Conservation (phyloP, 2,797 vertebrate species). For the Alfaro cultratus region DNA sequence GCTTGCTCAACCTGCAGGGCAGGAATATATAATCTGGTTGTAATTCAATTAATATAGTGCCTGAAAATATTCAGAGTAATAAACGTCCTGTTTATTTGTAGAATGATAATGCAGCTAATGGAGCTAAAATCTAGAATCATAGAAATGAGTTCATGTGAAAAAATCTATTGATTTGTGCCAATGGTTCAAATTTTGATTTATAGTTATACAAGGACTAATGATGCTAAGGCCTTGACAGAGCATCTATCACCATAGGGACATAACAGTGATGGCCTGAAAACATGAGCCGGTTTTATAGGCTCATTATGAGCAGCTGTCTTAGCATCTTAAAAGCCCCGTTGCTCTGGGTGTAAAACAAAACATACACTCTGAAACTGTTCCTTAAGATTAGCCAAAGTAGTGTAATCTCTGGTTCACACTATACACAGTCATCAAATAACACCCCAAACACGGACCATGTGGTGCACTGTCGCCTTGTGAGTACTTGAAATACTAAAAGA, state of each 20-base stretch:
- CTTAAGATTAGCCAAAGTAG: slow-evolving; percentile 16
- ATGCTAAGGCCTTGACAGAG: slow-evolving; percentile 53
- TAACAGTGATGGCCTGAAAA: slow-evolving; percentile 71
- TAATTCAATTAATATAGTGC: slow-evolving; percentile 69
- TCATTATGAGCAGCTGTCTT: slow-evolving; percentile 77
- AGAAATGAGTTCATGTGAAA: slow-evolving; percentile 51
- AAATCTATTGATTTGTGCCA: slow-evolving; percentile 65
- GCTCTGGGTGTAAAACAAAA: slow-evolving; percentile 70
- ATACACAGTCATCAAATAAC: slow-evolving; percentile 45
- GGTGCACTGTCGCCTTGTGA: slow-evolving; percentile 45
- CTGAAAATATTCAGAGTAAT: slow-evolving; percentile 55
- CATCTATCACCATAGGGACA: slow-evolving; percentile 75
- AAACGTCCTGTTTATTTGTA: slow-evolving; percentile 52
- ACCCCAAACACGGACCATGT: slow-evolving; percentile 42
- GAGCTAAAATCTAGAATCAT: slow-evolving; percentile 44
- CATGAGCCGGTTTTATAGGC: slow-evolving; percentile 73
- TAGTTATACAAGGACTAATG: slow-evolving; percentile 59
- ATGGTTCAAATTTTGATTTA: slow-evolving; percentile 66
- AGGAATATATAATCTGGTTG: slow-evolving; percentile 54
- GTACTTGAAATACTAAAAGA: slow-evolving; percentile 56
- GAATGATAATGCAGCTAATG: slow-evolving; percentile 38
- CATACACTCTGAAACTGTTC: slow-evolving; percentile 52
- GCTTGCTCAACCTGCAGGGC: slow-evolving; percentile 54
- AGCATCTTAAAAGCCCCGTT: slow-evolving; percentile 74
- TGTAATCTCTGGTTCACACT: slow-evolving; percentile 29